phyloP scores from a whole-genome alignment of 2,113 vertebrate species.

The Rhabdornis inornatus region DNA sequence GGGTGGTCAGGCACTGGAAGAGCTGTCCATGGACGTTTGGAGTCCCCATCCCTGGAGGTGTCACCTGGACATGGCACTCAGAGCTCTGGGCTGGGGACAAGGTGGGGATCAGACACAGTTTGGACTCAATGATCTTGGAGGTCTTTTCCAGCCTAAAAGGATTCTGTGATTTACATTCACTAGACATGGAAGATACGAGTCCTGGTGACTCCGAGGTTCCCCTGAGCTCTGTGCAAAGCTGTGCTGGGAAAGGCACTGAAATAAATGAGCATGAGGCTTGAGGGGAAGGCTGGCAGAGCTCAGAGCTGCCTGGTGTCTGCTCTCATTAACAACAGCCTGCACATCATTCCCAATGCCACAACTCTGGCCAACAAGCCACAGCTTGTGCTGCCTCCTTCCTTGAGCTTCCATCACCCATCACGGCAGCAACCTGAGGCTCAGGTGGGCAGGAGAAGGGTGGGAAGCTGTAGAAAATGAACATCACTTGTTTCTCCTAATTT shows the following conservation, averaged over 20 bases:
- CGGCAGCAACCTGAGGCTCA: fast-evolving
- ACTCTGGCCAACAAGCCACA: not conserved
- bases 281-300: not conserved
- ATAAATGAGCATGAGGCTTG: fast-evolving
- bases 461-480: not conserved
- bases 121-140: fast-evolving
- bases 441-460: not conserved
- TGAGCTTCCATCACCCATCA: not conserved
- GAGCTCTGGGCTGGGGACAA: not conserved
- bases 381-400: not conserved
- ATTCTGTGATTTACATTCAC: not conserved
- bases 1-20: not conserved
- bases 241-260: not conserved
- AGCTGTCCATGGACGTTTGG: not conserved
- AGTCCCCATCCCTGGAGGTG: not conserved
- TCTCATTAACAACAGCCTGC: not conserved
- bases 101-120: fast-evolving
- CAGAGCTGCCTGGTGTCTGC: not conserved
- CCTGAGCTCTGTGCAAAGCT: not conserved
- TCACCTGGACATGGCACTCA: not conserved
- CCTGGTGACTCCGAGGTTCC: fast-evolving
- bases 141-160: not conserved
- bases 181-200: fast-evolving
- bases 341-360: fast-evolving
- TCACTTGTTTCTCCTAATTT: not conserved